Conservation (phyloP, 2,797 vertebrate species). For the Pangasius mekongensis region DNA sequence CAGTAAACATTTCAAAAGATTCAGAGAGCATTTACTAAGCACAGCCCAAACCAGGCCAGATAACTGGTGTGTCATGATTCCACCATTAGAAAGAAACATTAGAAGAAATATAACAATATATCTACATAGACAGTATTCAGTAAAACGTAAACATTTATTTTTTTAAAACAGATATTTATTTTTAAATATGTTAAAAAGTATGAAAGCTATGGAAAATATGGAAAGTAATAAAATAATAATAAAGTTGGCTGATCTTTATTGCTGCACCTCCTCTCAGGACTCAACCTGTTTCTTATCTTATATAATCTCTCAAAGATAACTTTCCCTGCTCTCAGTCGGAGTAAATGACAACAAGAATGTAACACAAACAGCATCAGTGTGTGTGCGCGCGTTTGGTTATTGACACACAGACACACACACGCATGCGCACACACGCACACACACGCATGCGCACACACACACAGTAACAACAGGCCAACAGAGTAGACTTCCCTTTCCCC, state of each 20-base stretch:
- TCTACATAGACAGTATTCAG: neutral
- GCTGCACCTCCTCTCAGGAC: slow-evolving; percentile 12
- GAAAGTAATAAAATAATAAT: neutral
- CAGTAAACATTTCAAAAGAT: neutral
- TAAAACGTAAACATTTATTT: neutral
- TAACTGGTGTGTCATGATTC: no score
- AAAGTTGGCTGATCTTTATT: slow-evolving; percentile 36
- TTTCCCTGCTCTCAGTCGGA: slow-evolving; percentile 28
- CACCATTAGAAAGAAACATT: no score
- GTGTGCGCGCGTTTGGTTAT: slow-evolving; percentile 1
- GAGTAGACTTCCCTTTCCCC: neutral
- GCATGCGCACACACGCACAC: neutral
- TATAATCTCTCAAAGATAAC: slow-evolving; percentile 28
- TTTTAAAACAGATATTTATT: no score
- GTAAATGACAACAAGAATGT: slow-evolving; percentile 24
- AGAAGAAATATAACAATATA: neutral
- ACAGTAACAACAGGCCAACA: neutral
- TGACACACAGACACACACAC: neutral
- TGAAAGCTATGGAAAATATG: neutral
- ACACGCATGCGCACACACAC: neutral
- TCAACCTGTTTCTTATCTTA: slow-evolving; percentile 6
- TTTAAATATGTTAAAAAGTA: neutral
- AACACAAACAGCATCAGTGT: slow-evolving; percentile 19
- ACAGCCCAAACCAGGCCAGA: no score
- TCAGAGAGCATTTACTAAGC: neutral